Evolutionary conservation across 2,888 invertebrate species (phyloP).

Genomic region (Latheticus oryzae): DNA sequence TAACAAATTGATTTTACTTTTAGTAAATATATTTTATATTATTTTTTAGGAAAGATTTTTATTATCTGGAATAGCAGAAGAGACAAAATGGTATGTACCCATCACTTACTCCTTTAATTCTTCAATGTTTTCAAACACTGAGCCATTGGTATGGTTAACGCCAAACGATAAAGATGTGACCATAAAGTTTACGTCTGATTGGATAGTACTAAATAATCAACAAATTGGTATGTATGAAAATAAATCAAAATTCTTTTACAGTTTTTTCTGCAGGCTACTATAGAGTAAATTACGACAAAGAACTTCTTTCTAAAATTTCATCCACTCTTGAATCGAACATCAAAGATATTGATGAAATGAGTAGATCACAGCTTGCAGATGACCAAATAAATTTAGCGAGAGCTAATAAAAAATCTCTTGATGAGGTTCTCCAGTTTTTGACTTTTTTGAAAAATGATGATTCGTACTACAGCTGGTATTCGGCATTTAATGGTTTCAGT

Average conservation of each 20-base stretch:
- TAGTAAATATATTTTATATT: constrained; percentile 8
- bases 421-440: constrained; percentile 9
- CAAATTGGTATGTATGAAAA: constrained; percentile 18
- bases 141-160: constrained; percentile 59
- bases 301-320: constrained; percentile 68
- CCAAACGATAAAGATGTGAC: constrained; percentile 39
- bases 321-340: constrained; percentile 33
- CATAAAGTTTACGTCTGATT: too few species aligned
- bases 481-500: constrained; percentile 54
- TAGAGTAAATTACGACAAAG: constrained; percentile 71
- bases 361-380: constrained; percentile 74
- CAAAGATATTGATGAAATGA: constrained; percentile 17
- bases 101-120: constrained; percentile 67
- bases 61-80: constrained; percentile 1
- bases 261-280: constrained; percentile 27
- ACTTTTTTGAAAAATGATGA: constrained; percentile 71
- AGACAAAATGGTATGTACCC: constrained; percentile 66
- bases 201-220: constrained; percentile 39
- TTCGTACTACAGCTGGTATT: constrained; percentile 80
- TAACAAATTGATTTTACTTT: too few species aligned
- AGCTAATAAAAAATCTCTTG: constrained; percentile 64
- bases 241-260: too few species aligned
- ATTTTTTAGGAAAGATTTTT: constrained; percentile 39
- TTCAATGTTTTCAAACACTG: constrained; percentile 58
- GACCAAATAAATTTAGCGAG: constrained; percentile 80